Evolutionary conservation across 2,888 invertebrate genomes (phyloP).

Genomic region (Caenorhabditis doughertyi): DNA sequence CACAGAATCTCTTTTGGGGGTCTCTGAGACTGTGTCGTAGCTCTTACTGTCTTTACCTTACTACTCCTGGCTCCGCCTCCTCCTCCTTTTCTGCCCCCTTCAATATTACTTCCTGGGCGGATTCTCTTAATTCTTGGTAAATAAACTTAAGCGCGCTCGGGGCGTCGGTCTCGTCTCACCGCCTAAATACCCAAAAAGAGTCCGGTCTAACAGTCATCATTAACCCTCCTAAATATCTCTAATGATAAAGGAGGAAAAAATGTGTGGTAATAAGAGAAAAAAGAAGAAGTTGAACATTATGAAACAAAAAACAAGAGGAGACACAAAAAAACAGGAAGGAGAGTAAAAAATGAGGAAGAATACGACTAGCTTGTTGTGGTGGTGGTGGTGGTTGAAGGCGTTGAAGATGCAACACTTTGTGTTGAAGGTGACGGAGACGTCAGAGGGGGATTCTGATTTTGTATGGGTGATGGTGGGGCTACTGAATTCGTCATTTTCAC

Average conservation of each 20-base stretch:
- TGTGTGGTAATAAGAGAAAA: neutral
- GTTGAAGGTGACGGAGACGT: neutral
- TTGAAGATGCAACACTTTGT: too few relatives aligned
- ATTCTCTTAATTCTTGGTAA: too few relatives aligned
- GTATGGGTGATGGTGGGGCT: neutral
- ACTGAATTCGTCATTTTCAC: neutral
- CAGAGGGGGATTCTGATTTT: too few relatives aligned
- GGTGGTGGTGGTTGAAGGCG: neutral
- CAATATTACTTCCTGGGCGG: conserved; percentile 50
- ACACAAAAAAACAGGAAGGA: conserved; percentile 3
- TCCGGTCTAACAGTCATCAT: too few relatives aligned
- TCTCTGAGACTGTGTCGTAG: too few relatives aligned
- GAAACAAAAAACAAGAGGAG: neutral
- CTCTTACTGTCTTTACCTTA: neutral
- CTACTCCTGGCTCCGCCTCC: conserved; percentile 3
- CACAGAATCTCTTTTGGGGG: too few relatives aligned
- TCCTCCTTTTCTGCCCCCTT: neutral
- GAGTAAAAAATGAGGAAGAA: neutral
- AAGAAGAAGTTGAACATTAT: neutral
- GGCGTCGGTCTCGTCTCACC: too few relatives aligned
- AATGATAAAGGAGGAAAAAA: neutral
- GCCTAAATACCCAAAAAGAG: too few relatives aligned
- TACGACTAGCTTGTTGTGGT: neutral
- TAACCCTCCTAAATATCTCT: neutral
- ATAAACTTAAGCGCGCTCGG: too few relatives aligned